Evolutionary conservation across 2,113 vertebrate species (phyloP).

Genomic region (Crotophaga sulcirostris): DNA sequence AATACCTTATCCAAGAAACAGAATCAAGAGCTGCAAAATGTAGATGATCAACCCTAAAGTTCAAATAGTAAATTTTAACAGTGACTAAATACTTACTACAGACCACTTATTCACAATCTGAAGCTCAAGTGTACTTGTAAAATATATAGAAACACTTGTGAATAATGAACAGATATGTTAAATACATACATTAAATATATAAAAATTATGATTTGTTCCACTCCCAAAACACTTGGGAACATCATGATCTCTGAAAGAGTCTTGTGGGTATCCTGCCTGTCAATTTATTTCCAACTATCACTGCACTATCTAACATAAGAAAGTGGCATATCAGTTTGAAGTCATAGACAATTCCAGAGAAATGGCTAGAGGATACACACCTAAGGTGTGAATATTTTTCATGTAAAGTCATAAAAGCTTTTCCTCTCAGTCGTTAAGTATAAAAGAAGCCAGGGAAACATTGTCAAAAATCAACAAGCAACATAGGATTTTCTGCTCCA

Average conservation of each 20-base stretch:
- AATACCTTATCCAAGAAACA: constrained; percentile 5
- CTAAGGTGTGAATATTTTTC: neutral
- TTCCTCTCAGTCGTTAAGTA: neutral
- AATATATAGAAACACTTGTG: constrained; percentile 67
- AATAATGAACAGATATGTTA: constrained; percentile 59
- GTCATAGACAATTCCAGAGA: neutral
- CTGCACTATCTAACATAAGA: neutral
- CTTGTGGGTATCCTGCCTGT: neutral
- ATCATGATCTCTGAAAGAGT: neutral
- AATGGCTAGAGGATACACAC: neutral
- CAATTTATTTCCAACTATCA: neutral
- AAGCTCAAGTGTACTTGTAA: constrained; percentile 57
- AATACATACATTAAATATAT: constrained; percentile 49
- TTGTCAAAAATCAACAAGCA: neutral
- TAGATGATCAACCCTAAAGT: constrained; percentile 34
- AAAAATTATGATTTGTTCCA: constrained; percentile 29
- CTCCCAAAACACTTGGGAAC: constrained; percentile 19
- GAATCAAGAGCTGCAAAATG: constrained; percentile 25
- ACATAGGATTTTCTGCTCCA: neutral
- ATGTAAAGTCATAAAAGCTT: neutral
- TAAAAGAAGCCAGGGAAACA: neutral
- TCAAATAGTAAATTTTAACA: constrained; percentile 46
- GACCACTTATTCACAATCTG: constrained; percentile 52
- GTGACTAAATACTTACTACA: constrained; percentile 41
- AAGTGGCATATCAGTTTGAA: neutral